Conservation (phyloP, 2,797 vertebrate species). For the Leptoclinus maculatus region DNA sequence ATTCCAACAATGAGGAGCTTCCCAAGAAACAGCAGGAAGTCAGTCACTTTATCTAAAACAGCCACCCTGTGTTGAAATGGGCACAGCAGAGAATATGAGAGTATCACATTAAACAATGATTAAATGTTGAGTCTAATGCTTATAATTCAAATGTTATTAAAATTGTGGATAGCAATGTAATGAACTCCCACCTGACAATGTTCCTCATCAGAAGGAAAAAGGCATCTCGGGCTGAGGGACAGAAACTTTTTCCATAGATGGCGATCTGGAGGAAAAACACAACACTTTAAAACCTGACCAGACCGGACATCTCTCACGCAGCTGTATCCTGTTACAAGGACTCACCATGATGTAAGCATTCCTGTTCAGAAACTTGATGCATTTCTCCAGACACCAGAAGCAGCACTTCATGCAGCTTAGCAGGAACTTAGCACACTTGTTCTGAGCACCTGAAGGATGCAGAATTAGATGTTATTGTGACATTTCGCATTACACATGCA, state of each 20-base stretch:
- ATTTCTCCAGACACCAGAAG: slow-evolving; percentile 99
- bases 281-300: background rate
- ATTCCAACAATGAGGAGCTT: slow-evolving; percentile 97
- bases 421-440: slow-evolving; percentile 90
- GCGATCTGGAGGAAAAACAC: slow-evolving; percentile 85
- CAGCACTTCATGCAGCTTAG: slow-evolving; percentile 95
- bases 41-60: slow-evolving; percentile 96
- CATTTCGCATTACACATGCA: background rate
- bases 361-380: slow-evolving; percentile 95
- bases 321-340: background rate
- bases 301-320: background rate
- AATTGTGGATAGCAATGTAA: background rate
- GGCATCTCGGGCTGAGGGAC: slow-evolving; percentile 91
- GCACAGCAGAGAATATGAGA: slow-evolving; percentile 11
- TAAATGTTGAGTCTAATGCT: background rate
- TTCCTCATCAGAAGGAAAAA: slow-evolving; percentile 98
- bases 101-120: background rate
- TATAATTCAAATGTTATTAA: background rate
- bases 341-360: slow-evolving; percentile 99
- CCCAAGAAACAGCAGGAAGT: slow-evolving; percentile 96
- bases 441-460: slow-evolving; percentile 86
- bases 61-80: slow-evolving; percentile 86
- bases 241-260: slow-evolving; percentile 96
- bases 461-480: background rate
- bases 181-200: slow-evolving; percentile 87